Conservation (phyloP, 23 tunicate species). For the Ciona savignyi region DNA sequence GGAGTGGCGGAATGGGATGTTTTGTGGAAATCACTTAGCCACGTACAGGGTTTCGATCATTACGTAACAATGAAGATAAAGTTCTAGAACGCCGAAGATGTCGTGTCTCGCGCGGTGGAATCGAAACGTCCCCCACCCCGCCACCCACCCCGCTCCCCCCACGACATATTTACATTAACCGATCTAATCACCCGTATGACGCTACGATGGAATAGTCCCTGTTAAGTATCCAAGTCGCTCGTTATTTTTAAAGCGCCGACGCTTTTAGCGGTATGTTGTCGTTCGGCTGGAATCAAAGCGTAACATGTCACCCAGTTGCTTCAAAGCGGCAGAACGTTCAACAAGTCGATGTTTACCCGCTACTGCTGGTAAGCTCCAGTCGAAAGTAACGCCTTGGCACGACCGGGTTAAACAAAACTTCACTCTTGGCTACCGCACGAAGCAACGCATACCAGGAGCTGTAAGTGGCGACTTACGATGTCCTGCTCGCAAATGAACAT, state of each 20-base stretch:
- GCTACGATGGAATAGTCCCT: neutral
- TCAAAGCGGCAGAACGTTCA: neutral
- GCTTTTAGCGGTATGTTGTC: neutral
- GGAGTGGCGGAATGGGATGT: neutral
- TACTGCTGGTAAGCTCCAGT: neutral
- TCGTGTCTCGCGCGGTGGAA: neutral
- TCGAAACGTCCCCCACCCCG: too few species aligned
- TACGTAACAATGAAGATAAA: neutral
- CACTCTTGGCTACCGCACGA: neutral
- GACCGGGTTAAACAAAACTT: neutral
- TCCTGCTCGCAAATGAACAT: neutral
- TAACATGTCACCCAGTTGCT: neutral
- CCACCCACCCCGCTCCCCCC: constrained; percentile 4
- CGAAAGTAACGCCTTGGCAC: constrained; percentile 1
- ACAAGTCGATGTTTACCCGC: neutral
- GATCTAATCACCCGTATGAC: neutral
- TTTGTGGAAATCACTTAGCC: constrained; percentile 1
- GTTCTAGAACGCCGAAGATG: neutral
- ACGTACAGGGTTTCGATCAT: neutral
- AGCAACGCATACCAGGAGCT: neutral
- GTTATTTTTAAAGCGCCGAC: neutral
- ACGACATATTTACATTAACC: neutral
- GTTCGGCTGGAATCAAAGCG: neutral
- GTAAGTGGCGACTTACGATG: neutral
- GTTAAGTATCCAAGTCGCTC: neutral